A percentile compares a stretch with the other conserved stretches of the same genome.
phyloP scores from a whole-genome alignment of 2,888 invertebrate genomes.

The Busseola fusca region DNA sequence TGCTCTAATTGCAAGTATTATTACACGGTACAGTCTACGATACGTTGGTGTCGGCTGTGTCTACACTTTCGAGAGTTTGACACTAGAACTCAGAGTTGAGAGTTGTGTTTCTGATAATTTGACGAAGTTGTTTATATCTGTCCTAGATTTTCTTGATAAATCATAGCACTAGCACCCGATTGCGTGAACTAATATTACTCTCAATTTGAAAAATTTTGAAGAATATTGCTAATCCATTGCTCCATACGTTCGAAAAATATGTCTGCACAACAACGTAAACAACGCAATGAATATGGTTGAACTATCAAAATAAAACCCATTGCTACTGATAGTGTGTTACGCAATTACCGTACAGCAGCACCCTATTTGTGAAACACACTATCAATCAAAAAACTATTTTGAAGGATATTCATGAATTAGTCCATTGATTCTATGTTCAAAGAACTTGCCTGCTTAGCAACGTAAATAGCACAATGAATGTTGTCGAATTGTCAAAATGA shows the following conservation, averaged over 20 bases:
- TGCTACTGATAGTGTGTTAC: no score
- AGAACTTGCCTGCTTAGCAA: neutral
- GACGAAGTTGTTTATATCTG: neutral
- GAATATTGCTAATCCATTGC: no score
- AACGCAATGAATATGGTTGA: no score
- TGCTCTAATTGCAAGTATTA: constrained; percentile 76
- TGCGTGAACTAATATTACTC: neutral
- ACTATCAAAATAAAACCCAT: no score
- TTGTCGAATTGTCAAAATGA: neutral
- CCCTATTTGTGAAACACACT: no score
- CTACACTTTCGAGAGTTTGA: constrained; percentile 41
- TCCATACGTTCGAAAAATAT: no score
- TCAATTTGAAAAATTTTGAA: no score
- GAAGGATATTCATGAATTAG: neutral
- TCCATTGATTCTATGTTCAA: neutral
- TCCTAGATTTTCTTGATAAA: neutral
- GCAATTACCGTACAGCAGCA: no score
- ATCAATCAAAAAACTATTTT: neutral
- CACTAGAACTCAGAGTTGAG: constrained; percentile 28
- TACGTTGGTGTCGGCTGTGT: constrained; percentile 49
- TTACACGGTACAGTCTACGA: constrained; percentile 58
- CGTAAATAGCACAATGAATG: neutral
- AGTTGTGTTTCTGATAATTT: constrained; percentile 22
- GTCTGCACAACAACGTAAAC: no score
- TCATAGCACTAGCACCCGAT: neutral